Evolutionary conservation across 2,888 invertebrate genomes (phyloP), one percentile per base, ranked within the genome.

Genomic region (Cheilosia vulpina): DNA sequence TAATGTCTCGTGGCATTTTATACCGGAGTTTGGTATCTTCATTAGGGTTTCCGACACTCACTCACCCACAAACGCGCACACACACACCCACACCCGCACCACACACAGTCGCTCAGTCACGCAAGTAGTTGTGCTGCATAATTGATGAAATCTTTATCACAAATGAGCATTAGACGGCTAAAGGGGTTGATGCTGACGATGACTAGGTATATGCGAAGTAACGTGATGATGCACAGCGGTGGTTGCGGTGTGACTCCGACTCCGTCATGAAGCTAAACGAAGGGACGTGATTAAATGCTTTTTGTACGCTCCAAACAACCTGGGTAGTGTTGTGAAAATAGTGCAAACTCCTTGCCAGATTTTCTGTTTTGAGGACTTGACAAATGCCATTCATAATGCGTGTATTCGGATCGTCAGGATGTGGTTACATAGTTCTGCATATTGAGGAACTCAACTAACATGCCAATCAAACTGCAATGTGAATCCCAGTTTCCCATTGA

Each of bases 1-100:
- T 83, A 83, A 83, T 78, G 83, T 83, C 43, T 78, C 38, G 78
- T 83, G 68, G 78, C 57, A 73, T 78, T 78, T 73, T 55, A 73
- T 57, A 58, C 73, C 62, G 27, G 38, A 57, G 63, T 57, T 72
- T 73, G 83, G 52, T 63, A 27, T 72, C 77, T 73, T 83, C 72
- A 83, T 83, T 78, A 72, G 45, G 19, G 38, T 41, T 53, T 47
- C 62, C 9, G 41, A 19, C 24, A 21, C 19, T 13, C 19, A 13
- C 21, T 13, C 19, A 21, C 52, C 24, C 24, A 52, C 21, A 24
- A 9, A 50, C 21, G 11, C 45, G 27, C 62, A 34, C 21, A 38
- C 38, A 57, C 24, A 24, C 43, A 5, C 47, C 17, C 34, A 57
- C 5, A 5, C 47, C 17, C 34, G 47, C 5, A 5, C 6, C 6